phyloP scores from a whole-genome alignment of 2,797 vertebrate genomes.

The Notamacropus eugenii region DNA sequence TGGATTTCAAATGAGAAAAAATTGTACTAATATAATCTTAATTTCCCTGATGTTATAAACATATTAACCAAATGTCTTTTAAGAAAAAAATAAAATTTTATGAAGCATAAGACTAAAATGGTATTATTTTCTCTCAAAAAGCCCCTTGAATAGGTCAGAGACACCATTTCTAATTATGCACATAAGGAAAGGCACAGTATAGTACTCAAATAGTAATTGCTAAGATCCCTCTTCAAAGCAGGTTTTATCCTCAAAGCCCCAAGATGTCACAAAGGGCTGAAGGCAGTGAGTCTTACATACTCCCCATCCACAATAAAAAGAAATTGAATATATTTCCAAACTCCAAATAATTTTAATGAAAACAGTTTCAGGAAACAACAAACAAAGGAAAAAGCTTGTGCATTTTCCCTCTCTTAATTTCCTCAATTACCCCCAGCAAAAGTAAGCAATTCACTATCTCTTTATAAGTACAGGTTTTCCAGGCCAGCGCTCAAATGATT shows the following conservation, averaged over 20 bases:
- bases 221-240: not conserved
- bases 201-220: not conserved
- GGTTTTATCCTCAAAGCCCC: not conserved
- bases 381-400: not conserved
- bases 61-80: not conserved
- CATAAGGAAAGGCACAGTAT: not conserved
- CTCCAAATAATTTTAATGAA: not conserved
- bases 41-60: not conserved
- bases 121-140: constrained; percentile 8
- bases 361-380: not conserved
- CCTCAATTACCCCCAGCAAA: not conserved
- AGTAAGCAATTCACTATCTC: not conserved
- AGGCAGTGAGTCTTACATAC: not conserved
- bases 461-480: not conserved
- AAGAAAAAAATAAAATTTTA: not conserved
- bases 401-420: not conserved
- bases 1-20: not conserved
- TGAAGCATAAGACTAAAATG: not conserved
- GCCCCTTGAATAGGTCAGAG: not conserved
- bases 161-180: not conserved
- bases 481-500: not conserved
- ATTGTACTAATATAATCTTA: not conserved
- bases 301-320: not conserved
- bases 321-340: not conserved
- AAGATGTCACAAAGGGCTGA: not conserved